These are phyloP conservation scores for Strigops habroptila DNA, from an alignment of 2,113 vertebrate genomes.

Conservation along the genomic window DNA sequence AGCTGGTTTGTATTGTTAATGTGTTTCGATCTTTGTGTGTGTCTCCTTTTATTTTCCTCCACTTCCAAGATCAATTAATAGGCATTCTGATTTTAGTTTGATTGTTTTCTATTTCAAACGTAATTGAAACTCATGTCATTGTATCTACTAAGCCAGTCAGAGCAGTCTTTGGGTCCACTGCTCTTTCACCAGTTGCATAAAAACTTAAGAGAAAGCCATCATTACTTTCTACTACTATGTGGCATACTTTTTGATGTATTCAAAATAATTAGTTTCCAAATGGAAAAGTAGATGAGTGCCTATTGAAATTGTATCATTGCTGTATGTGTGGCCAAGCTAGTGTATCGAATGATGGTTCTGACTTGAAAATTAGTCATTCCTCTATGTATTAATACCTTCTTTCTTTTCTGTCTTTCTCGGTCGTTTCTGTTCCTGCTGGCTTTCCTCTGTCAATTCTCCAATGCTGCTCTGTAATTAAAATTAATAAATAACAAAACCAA, in stretches of 20 bases:
- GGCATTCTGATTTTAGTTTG: not conserved
- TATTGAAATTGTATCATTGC: not conserved
- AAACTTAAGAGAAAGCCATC: not conserved
- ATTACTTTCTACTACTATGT: not conserved
- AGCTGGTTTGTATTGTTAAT: not conserved
- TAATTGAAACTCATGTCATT: not conserved
- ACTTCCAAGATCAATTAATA: not conserved
- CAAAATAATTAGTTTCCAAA: not conserved
- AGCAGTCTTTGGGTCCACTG: not conserved
- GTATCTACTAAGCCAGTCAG: not conserved
- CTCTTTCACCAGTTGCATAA: constrained; percentile 45
- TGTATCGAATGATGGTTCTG: constrained; percentile 66
- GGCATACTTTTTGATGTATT: not conserved
- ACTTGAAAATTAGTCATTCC: not conserved
- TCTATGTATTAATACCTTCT: constrained; percentile 78
- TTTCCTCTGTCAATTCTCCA: constrained; percentile 72
- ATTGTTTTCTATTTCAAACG: not conserved
- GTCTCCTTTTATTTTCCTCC: not conserved
- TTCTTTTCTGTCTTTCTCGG: constrained; percentile 72
- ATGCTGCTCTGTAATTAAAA: constrained; percentile 67
- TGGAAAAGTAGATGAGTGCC: not conserved
- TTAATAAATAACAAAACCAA: constrained; percentile 48
- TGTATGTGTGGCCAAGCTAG: not conserved
- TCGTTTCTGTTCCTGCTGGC: constrained; percentile 69
- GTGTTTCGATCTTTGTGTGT: constrained; percentile 9